phyloP scores from a whole-genome alignment of 2,888 invertebrate genomes.

The Argyresthia albistria region DNA sequence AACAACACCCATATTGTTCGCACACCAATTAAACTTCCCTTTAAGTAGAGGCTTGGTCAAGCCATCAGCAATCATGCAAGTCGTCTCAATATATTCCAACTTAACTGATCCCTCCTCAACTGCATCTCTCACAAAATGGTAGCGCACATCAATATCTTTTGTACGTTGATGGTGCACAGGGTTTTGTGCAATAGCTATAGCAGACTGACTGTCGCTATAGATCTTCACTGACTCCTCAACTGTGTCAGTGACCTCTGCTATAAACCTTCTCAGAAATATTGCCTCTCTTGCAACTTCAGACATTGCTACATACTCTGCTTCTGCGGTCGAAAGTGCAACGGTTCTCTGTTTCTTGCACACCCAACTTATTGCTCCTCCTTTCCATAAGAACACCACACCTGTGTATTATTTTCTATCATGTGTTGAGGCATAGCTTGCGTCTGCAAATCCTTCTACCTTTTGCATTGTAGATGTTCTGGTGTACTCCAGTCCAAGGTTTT shows the following conservation, averaged over 20 bases:
- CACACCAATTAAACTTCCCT: too few species aligned
- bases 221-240: background rate
- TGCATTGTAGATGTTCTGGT: background rate
- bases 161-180: too few species aligned
- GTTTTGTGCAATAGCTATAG: too few species aligned
- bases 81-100: too few species aligned
- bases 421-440: background rate
- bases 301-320: background rate
- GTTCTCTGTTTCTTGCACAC: background rate
- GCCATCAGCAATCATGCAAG: too few species aligned
- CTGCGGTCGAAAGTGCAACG: constrained; percentile 1
- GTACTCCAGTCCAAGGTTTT: background rate
- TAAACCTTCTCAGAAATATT: background rate
- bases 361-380: background rate
- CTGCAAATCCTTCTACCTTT: background rate
- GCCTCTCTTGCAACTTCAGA: background rate
- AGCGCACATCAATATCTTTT: too few species aligned
- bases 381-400: constrained; percentile 1
- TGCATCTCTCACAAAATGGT: too few species aligned
- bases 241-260: background rate
- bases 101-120: too few species aligned
- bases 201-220: background rate
- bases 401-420: constrained; percentile 2
- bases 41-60: too few species aligned
- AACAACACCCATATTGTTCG: too few species aligned